Conservation (phyloP, 1,140 invertebrate genomes). For the Drosophila insularis region DNA sequence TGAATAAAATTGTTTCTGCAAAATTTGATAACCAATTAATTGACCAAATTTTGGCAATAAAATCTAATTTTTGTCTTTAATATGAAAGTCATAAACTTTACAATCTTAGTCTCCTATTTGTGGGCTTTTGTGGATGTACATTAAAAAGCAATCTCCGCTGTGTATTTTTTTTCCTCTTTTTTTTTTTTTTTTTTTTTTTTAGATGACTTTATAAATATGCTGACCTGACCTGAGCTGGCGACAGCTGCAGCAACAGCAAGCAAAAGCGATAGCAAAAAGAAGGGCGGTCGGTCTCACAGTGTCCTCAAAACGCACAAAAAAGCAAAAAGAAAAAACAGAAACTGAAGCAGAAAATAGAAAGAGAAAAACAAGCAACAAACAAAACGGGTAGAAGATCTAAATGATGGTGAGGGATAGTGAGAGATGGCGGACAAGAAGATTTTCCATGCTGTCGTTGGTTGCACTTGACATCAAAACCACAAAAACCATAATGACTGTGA, state of each 20-base stretch:
- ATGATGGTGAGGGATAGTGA: not conserved
- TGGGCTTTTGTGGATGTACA: not conserved
- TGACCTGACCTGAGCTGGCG: conserved; percentile 8
- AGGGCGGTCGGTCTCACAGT: not conserved
- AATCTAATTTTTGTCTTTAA: not conserved
- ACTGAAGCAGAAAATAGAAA: conserved; percentile 2
- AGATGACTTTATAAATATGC: conserved; percentile 8
- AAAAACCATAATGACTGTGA: conserved; percentile 11
- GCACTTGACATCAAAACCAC: conserved; percentile 10
- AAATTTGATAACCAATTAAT: not conserved
- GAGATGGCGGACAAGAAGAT: not conserved
- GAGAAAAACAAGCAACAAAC: conserved; percentile 8
- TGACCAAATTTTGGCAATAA: not conserved
- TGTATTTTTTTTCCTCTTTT: not conserved
- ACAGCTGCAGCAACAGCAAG: conserved; percentile 4
- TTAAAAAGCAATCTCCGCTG: conserved; percentile 9
- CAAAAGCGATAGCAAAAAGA: not conserved
- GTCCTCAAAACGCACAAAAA: conserved; percentile 4
- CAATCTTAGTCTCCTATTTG: not conserved
- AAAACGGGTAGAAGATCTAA: not conserved
- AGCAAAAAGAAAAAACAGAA: not conserved
- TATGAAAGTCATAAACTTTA: not conserved
- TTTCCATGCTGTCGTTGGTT: conserved; percentile 7
- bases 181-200: not conserved
- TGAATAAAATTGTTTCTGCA: no score